Evolutionary conservation across 2,888 invertebrate genomes (phyloP), one percentile per base, ranked within the genome.

Genomic region (Himalopsyche anomala): DNA sequence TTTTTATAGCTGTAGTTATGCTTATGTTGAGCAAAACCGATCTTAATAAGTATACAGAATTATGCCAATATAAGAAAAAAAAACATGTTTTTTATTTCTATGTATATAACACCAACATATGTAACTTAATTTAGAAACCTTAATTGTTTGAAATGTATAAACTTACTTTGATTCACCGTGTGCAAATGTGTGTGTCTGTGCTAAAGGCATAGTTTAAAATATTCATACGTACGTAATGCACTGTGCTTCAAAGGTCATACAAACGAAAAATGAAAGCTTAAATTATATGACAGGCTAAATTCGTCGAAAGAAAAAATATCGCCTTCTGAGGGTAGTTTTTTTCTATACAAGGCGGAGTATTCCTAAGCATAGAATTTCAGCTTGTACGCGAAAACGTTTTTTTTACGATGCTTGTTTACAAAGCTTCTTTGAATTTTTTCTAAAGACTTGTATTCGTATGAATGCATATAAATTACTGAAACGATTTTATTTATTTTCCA

Each of bases 221-320:
- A 80, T 80, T 80, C 80, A 80, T 40, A 12, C 80, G 40, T 80
- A 36, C 36, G 38, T 38, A 42, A 17, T 40, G 80, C 40, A 80
- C 40, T 80, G 80, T 80, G 80, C 40, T 2, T 38, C 38, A 80
- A 80, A 80, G 80, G 62, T 62, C 62, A 62, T 62, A 62, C 19
- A 62, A 11, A 62, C 62, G 8, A 28, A 62, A 62, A 62, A 62
- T 62, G 19, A 62, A 62, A 62, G 62, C 62, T 62, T 6, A 62
- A 62, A 62, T 62, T 62, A 62, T 62, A 62, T 3, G 28, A 15
- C 62, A 19, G 19, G 19, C 28, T 11, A 62, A 62, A 62, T 62
- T 62, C 28, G 62, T n/a, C 62, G 15, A 51, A 51, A 62, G 19
- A 19, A 19, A 62, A 62, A 62, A 5, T 62, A 15, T 3, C 62